Percentiles rank a stretch among this genome's conserved stretches.
Evolutionary conservation across 2,797 vertebrate species (phyloP).

Genomic region (Cephalopachus bancanus): DNA sequence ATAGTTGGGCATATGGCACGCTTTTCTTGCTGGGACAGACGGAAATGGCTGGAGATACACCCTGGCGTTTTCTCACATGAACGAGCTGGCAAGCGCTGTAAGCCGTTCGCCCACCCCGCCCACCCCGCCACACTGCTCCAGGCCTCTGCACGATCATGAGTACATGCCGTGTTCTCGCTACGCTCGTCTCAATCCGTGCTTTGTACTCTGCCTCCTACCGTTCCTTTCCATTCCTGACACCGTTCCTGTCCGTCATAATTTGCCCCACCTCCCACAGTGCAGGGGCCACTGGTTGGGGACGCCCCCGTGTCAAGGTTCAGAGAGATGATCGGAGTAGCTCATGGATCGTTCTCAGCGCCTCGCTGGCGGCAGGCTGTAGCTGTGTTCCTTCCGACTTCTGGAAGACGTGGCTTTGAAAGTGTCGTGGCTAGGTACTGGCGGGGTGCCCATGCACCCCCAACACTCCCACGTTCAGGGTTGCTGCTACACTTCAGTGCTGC

Average conservation of each 20-base stretch:
- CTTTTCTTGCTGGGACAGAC: background rate
- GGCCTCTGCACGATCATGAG: background rate
- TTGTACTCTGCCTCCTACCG: background rate
- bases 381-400: background rate
- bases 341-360: background rate
- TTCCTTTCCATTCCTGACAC: no score
- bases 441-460: background rate
- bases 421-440: background rate
- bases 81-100: background rate
- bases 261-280: rapidly evolving
- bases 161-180: background rate
- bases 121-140: background rate
- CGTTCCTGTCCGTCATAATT: no score
- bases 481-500: background rate
- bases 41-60: background rate
- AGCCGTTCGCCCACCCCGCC: background rate
- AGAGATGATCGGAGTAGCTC: background rate
- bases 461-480: background rate
- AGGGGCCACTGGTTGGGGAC: background rate
- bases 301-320: rapidly evolving
- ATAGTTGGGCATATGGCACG: background rate
- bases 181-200: background rate
- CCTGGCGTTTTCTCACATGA: background rate
- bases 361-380: background rate
- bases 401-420: background rate